Evolutionary conservation across 2,797 vertebrate species (phyloP).

Genomic region (Phataginus tetradactyla): DNA sequence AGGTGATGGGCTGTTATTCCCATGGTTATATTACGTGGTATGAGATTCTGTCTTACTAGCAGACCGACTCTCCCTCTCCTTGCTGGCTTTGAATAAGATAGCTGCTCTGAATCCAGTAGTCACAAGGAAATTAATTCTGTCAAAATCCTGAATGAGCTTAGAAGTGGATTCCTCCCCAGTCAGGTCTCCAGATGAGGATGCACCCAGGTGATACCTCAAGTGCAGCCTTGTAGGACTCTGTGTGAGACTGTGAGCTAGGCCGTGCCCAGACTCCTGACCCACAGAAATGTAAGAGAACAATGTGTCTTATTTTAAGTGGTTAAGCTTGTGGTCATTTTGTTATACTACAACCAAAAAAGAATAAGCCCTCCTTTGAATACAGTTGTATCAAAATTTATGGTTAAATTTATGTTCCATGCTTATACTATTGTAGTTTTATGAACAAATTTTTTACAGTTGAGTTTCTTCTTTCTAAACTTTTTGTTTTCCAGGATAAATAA

Average conservation of each 20-base stretch:
- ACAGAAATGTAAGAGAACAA: not conserved
- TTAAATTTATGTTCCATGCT: not conserved
- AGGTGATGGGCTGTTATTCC: not conserved
- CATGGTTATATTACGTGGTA: not conserved
- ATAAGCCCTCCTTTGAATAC: not conserved
- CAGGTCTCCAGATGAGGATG: not conserved
- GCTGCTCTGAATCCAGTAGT: not conserved
- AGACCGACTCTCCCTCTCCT: not conserved
- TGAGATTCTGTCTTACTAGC: not conserved
- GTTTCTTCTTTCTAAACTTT: not conserved
- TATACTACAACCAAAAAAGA: not conserved
- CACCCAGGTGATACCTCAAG: not conserved
- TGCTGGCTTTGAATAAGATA: slow-evolving; percentile 11
- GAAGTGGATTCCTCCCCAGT: not conserved
- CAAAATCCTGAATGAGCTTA: not conserved
- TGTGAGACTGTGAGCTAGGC: not conserved
- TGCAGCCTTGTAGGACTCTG: not conserved
- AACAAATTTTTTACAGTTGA: not conserved
- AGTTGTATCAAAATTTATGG: not conserved
- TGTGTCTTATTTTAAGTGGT: not conserved
- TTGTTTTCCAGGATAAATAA: not conserved
- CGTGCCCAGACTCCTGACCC: not conserved
- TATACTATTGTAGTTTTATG: slow-evolving; percentile 16
- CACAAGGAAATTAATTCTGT: not conserved
- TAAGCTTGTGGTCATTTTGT: not conserved